Base-by-base conservation (phyloP, 2,888 invertebrate genomes). In the Chymomyza procnemis region DNA sequence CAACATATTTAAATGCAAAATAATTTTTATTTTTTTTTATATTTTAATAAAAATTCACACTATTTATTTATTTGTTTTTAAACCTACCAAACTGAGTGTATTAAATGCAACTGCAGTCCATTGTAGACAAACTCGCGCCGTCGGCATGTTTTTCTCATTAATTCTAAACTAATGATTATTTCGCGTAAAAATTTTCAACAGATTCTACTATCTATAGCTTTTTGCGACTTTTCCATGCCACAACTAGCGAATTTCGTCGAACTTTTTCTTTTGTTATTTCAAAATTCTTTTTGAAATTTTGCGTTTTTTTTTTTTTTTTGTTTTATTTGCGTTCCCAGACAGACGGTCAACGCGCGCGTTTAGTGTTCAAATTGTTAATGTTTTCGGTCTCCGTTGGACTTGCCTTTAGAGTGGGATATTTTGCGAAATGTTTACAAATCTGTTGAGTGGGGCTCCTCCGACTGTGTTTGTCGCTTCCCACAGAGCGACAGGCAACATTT, bases 61-160 rank as follows among this genome's bases (percentile, higher is more conserved):
- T 41, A 12, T 41, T 41, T 41, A 41, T 12, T 1, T 12, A 34
- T 34, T 34, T 34, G 5, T 41, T 41, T 12, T 41, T 12, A 69
- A 54, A 76, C 89, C 87, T 71, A 89, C 89, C 88, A 89, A 74
- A 65, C 86, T 88, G 30, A 88, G 59, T 9, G 80, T 80, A 68
- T 85, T 89, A 70, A 82, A 89, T 12, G 87, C 66, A 6, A 89
- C 78, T 48, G 86, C 74, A 18, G 85, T 74, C 89, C 89, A 89
- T 75, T 89, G 89, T 65, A 89, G 70, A 71, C 82, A 87, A 71
- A 85, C 80, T 74, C 88, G 85, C 34, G 79, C 61, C 50, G 88
- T 80, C 34, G 85, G 73, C 89, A 85, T 88, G 46, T 21, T 67
- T 54, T 14, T 66, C 61, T 66, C 59, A 50, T 71, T 56, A 56